Conservation (phyloP, 1,140 invertebrate genomes). For the Drosophila saltans region DNA sequence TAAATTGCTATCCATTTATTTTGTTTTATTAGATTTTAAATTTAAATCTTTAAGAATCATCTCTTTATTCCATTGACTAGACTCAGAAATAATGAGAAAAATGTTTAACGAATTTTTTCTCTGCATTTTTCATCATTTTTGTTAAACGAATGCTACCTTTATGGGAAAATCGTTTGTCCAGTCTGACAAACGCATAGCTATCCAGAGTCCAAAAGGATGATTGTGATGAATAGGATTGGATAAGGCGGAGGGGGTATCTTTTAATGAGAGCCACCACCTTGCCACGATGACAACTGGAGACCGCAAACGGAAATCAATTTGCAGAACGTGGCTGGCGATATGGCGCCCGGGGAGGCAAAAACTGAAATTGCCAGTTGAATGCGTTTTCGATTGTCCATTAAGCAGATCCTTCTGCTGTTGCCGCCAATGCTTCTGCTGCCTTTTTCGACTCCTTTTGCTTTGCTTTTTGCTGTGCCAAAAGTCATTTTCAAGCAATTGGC, state of each 20-base stretch:
- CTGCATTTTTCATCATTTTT: constrained; percentile 36
- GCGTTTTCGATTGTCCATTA: constrained; percentile 81
- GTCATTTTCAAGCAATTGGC: constrained; percentile 80
- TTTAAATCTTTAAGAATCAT: too few species aligned
- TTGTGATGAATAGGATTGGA: neutral
- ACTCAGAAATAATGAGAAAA: constrained; percentile 38
- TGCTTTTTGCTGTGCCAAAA: constrained; percentile 66
- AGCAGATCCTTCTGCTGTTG: constrained; percentile 42
- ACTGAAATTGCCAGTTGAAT: constrained; percentile 78
- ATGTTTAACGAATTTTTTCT: constrained; percentile 69
- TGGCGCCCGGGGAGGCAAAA: constrained; percentile 50
- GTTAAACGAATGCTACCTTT: constrained; percentile 37
- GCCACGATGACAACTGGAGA: constrained; percentile 42
- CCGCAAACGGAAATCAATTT: constrained; percentile 78
- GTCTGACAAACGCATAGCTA: neutral
- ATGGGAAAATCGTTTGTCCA: constrained; percentile 22
- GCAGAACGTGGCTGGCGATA: constrained; percentile 37
- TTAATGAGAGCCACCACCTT: constrained; percentile 72
- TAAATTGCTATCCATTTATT: too few species aligned
- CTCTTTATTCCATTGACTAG: too few species aligned
- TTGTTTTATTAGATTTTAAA: too few species aligned
- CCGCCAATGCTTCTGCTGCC: constrained; percentile 1
- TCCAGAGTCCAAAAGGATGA: neutral
- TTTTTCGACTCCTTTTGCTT: constrained; percentile 29
- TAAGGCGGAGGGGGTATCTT: constrained; percentile 11